phyloP scores from a whole-genome alignment of 2,113 vertebrate species.

The Dolichallabes microphthalmus region DNA sequence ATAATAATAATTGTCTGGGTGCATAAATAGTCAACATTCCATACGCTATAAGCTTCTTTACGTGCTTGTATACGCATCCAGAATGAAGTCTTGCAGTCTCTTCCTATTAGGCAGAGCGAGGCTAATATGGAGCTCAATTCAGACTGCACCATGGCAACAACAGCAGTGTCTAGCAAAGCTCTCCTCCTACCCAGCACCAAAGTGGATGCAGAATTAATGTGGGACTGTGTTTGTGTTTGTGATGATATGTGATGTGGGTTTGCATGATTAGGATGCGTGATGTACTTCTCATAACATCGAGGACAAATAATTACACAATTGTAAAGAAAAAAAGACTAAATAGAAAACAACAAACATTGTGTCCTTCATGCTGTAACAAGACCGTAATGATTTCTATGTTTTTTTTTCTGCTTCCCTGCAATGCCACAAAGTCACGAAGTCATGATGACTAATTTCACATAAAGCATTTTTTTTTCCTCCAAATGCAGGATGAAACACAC shows the following conservation, averaged over 20 bases:
- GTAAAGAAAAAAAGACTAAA: neutral
- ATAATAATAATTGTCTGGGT: slow-evolving; percentile 14
- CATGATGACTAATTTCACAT: slow-evolving; percentile 47
- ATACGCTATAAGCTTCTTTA: slow-evolving; percentile 48
- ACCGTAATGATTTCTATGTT: slow-evolving; percentile 12
- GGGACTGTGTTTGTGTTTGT: slow-evolving; percentile 28
- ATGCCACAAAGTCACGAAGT: slow-evolving; percentile 35
- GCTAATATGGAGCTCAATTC: slow-evolving; percentile 69
- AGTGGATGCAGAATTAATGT: slow-evolving; percentile 34
- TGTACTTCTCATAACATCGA: slow-evolving; percentile 8
- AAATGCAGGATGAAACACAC: slow-evolving; percentile 34
- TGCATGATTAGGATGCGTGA: slow-evolving; percentile 9
- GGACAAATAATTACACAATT: slow-evolving; percentile 16
- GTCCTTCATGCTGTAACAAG: slow-evolving; percentile 16
- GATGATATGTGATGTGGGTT: slow-evolving; percentile 12
- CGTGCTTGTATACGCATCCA: slow-evolving; percentile 58
- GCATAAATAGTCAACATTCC: neutral
- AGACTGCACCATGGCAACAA: slow-evolving; percentile 75
- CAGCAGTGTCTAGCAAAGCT: slow-evolving; percentile 49
- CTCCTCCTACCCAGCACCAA: slow-evolving; percentile 29
- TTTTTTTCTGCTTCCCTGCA: slow-evolving; percentile 21
- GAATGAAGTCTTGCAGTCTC: slow-evolving; percentile 66
- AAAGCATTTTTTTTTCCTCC: slow-evolving; percentile 41
- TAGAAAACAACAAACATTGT: neutral
- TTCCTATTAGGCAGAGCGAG: slow-evolving; percentile 67